Evolutionary conservation across 2,888 invertebrate species (phyloP).

Genomic region (Vesta saturnalis): DNA sequence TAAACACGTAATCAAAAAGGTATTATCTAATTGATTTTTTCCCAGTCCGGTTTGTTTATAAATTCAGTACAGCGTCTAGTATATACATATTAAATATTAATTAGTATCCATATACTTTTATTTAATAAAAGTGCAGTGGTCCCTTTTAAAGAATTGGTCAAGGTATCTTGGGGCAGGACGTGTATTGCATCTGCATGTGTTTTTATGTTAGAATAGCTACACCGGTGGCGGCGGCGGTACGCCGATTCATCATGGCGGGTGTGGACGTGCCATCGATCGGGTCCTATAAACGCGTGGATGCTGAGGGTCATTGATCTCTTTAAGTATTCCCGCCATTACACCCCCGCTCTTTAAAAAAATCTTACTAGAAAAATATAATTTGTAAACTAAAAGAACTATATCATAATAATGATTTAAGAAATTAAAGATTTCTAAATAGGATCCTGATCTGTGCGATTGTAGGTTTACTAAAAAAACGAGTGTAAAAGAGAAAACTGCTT

Average conservation of each 20-base stretch:
- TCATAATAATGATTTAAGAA: too few relatives aligned
- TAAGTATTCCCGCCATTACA: conserved; percentile 46
- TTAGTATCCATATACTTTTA: neutral
- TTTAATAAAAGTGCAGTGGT: neutral
- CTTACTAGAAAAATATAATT: too few relatives aligned
- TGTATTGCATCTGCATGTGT: conserved; percentile 14
- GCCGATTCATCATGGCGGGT: conserved; percentile 48
- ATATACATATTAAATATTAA: neutral
- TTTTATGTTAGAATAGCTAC: conserved; percentile 11
- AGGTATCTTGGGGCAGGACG: conserved; percentile 26
- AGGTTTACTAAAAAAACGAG: too few relatives aligned
- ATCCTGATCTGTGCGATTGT: too few relatives aligned
- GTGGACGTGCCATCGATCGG: conserved; percentile 50
- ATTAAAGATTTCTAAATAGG: too few relatives aligned
- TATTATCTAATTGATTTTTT: conserved; percentile 14
- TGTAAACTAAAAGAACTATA: too few relatives aligned
- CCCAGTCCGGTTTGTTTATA: neutral
- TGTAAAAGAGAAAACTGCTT: too few relatives aligned
- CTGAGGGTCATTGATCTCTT: conserved; percentile 51
- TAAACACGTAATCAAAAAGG: neutral
- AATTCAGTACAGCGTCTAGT: too few relatives aligned
- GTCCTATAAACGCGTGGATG: conserved; percentile 45
- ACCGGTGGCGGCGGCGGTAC: conserved; percentile 32
- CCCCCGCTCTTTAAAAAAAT: conserved; percentile 26
- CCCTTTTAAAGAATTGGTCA: conserved; percentile 18